Evolutionary conservation across 2,113 vertebrate genomes (phyloP).

Genomic region (Empidonax alnorum): DNA sequence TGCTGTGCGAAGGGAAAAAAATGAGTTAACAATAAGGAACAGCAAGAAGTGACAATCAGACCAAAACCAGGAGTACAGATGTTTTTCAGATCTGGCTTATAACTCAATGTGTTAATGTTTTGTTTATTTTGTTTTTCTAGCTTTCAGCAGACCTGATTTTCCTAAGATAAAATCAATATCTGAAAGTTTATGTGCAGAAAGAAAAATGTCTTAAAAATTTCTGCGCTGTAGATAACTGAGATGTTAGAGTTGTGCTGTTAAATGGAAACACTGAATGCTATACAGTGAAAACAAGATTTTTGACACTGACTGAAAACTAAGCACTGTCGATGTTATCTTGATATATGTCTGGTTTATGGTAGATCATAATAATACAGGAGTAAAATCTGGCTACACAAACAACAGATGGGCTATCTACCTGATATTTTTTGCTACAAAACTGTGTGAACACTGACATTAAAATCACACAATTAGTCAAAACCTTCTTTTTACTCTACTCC

Average conservation of each 20-base stretch:
- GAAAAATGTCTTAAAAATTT: neutral
- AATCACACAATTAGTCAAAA: neutral
- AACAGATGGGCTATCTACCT: neutral
- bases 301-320: neutral
- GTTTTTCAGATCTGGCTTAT: neutral
- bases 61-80: neutral
- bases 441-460: neutral
- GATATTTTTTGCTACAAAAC: neutral
- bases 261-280: neutral
- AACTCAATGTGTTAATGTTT: neutral
- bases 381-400: neutral
- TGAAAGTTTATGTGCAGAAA: neutral
- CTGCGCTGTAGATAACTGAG: neutral
- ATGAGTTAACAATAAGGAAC: accelerated
- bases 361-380: neutral
- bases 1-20: neutral
- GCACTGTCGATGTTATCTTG: neutral
- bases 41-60: neutral
- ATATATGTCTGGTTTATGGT: neutral
- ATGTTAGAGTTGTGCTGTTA: neutral
- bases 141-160: neutral
- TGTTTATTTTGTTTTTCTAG: neutral
- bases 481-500: neutral
- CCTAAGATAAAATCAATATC: neutral
- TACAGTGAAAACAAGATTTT: neutral